Evolutionary conservation across 2,113 vertebrate species (phyloP).

Genomic region (Lamprologus tigripictilis): DNA sequence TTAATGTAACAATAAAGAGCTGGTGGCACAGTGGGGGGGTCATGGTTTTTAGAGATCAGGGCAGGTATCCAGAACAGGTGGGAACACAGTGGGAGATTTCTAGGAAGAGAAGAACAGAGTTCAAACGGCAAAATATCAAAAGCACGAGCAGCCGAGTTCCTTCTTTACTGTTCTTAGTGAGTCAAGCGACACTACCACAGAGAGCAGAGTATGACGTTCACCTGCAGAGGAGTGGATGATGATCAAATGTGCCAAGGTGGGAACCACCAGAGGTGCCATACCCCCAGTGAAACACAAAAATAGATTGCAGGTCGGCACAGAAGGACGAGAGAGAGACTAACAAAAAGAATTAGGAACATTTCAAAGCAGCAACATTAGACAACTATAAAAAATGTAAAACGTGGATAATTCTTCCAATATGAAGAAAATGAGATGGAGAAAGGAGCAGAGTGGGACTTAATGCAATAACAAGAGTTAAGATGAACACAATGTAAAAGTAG

Average conservation of each 20-base stretch:
- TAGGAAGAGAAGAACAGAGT: background rate
- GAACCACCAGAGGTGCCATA: background rate
- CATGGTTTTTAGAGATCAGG: background rate
- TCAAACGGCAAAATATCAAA: background rate
- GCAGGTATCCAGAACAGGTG: background rate
- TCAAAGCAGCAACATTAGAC: background rate
- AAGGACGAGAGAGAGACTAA: background rate
- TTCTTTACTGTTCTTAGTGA: background rate
- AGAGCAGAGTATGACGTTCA: background rate
- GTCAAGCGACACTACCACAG: background rate
- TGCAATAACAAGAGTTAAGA: background rate
- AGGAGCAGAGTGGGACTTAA: background rate
- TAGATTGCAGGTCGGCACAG: background rate
- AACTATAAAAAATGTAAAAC: background rate
- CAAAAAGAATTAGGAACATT: background rate
- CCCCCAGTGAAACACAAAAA: background rate
- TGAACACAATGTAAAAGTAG: background rate
- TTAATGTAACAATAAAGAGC: background rate
- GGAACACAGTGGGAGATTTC: background rate
- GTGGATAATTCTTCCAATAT: background rate
- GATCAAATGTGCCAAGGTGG: background rate
- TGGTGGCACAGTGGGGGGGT: background rate
- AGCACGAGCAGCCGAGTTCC: background rate
- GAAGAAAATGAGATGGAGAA: background rate
- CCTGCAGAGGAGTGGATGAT: background rate